Evolutionary conservation across 2,797 vertebrate genomes (phyloP).

Genomic region (Megaceryle alcyon): DNA sequence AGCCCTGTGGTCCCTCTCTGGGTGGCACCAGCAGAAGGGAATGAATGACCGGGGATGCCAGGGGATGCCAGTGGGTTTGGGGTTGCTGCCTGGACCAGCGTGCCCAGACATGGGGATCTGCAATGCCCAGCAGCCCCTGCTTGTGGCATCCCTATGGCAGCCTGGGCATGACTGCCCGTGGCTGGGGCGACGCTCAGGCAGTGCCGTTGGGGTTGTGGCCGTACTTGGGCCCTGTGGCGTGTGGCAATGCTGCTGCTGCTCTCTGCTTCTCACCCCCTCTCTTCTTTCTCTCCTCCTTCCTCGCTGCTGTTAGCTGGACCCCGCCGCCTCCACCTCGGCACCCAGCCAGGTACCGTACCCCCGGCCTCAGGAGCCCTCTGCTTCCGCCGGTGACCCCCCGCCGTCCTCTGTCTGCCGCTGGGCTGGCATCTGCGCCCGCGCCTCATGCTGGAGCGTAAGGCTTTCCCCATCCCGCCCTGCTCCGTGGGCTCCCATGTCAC

Average conservation of each 20-base stretch:
- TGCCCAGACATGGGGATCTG: neutral
- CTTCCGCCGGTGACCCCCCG: constrained; percentile 53
- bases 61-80: neutral
- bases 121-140: neutral
- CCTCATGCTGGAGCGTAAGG: constrained; percentile 90
- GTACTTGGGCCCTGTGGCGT: fast-evolving
- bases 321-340: constrained; percentile 74
- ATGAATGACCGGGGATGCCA: neutral
- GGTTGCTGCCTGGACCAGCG: fast-evolving
- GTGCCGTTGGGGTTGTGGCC: neutral
- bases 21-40: neutral
- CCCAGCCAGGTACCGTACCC: constrained; percentile 86
- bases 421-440: constrained; percentile 85
- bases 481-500: neutral
- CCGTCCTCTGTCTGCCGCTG: constrained; percentile 78
- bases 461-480: constrained; percentile 63
- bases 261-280: constrained; percentile 14
- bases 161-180: neutral
- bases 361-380: constrained; percentile 73
- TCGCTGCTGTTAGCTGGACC: constrained; percentile 85
- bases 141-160: fast-evolving
- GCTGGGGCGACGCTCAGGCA: neutral
- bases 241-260: neutral
- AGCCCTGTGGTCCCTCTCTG: neutral
- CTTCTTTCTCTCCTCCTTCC: constrained; percentile 74